phyloP scores from a whole-genome alignment of 1,140 invertebrate species.

The Psilanteris sp. region DNA sequence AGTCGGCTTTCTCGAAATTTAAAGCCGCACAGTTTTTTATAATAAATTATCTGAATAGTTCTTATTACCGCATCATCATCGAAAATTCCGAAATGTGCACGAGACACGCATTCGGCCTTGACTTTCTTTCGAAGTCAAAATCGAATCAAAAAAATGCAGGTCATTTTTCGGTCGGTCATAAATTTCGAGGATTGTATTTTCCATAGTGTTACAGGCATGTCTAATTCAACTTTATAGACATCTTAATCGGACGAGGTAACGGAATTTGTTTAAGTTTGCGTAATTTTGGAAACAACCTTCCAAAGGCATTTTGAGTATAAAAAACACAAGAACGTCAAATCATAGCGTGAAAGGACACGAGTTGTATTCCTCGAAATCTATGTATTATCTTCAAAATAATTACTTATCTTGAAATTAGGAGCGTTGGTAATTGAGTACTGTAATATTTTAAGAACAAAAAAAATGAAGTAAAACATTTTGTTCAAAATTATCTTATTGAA shows the following conservation, averaged over 20 bases:
- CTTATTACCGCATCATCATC: slow-evolving; percentile 57
- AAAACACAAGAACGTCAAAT: no score
- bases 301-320: no score
- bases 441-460: no score
- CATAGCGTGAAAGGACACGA: no score
- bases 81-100: slow-evolving; percentile 30
- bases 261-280: no score
- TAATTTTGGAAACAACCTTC: no score
- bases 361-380: no score
- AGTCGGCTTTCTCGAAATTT: slow-evolving; percentile 30
- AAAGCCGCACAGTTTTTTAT: slow-evolving; percentile 22
- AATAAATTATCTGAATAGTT: slow-evolving; percentile 41
- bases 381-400: no score
- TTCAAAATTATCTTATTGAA: no score
- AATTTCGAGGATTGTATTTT: slow-evolving; percentile 27
- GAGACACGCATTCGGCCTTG: slow-evolving; percentile 20
- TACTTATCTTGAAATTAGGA: no score
- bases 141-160: slow-evolving; percentile 38
- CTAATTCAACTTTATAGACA: slow-evolving; percentile 28
- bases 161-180: slow-evolving; percentile 37
- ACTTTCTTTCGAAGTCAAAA: slow-evolving; percentile 37
- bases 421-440: no score
- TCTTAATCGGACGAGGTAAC: slow-evolving; percentile 24
- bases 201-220: slow-evolving; percentile 30
- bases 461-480: no score